Evolutionary conservation across 2,113 vertebrate genomes (phyloP).

Genomic region (Vulpes vulpes): DNA sequence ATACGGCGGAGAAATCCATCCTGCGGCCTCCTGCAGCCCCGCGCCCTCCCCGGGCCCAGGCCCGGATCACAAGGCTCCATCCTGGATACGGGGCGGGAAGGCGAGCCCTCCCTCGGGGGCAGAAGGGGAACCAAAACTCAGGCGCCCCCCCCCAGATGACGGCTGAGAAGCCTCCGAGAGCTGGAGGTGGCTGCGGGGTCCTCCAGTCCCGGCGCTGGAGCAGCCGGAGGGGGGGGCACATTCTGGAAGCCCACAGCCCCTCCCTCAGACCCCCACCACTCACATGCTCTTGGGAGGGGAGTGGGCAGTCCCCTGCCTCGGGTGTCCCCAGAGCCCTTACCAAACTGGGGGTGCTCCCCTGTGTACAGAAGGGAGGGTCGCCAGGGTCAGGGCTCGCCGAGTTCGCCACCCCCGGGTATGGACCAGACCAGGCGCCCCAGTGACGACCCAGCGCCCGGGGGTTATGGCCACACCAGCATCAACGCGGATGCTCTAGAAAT

Average conservation of each 20-base stretch:
- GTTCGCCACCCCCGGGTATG: accelerated
- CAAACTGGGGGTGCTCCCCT: neutral
- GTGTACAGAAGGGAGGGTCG: neutral
- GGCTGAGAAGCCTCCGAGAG: neutral
- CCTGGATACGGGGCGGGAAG: neutral
- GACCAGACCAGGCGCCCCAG: neutral
- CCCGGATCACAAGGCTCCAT: conserved; percentile 64
- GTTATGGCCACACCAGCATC: accelerated
- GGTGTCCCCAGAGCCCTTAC: neutral
- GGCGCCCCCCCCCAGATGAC: conserved; percentile 69
- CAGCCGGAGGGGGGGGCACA: too few species aligned
- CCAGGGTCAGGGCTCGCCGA: neutral
- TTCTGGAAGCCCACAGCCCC: neutral
- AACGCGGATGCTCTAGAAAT: neutral
- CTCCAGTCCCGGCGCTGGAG: neutral
- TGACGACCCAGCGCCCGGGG: neutral
- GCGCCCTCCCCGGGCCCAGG: neutral
- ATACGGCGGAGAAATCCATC: conserved; percentile 76
- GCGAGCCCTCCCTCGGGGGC: conserved; percentile 15
- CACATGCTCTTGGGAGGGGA: accelerated
- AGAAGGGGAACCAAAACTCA: conserved; percentile 57
- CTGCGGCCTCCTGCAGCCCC: conserved; percentile 53
- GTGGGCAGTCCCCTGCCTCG: accelerated
- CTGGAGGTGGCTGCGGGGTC: neutral
- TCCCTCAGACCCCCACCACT: neutral